A percentile compares a stretch with the other conserved stretches of the same genome.
These are phyloP conservation scores for Esox niger DNA, from an alignment of 2,113 vertebrate genomes.

Conservation along the genomic window DNA sequence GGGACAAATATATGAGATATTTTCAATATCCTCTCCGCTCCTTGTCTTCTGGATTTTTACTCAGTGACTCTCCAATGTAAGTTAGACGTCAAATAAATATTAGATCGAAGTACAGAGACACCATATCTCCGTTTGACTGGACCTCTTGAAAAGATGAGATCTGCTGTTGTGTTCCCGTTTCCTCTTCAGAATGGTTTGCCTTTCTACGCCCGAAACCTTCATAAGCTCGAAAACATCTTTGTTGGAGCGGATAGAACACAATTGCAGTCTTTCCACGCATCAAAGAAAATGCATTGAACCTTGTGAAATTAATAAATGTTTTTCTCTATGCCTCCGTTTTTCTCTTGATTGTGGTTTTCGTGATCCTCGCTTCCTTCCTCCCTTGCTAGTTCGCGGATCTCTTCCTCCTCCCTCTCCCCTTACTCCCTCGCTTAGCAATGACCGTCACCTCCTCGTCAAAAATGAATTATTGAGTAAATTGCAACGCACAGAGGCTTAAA, in stretches of 20 bases:
- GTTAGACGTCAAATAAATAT: constrained; percentile 52
- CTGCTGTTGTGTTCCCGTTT: constrained; percentile 43
- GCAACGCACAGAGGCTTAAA: constrained; percentile 19
- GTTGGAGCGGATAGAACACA: constrained; percentile 22
- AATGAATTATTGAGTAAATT: constrained; percentile 40
- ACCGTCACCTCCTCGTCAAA: constrained; percentile 38
- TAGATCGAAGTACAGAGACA: constrained; percentile 53
- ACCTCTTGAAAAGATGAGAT: constrained; percentile 53
- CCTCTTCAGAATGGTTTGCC: constrained; percentile 27
- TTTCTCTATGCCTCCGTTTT: constrained; percentile 39
- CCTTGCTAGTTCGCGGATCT: constrained; percentile 8
- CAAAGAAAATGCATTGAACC: constrained; percentile 46
- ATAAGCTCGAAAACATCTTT: constrained; percentile 36
- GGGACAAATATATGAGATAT: constrained; percentile 17
- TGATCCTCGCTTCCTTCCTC: constrained; percentile 66
- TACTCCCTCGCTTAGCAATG: constrained; percentile 30
- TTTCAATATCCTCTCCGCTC: constrained; percentile 36
- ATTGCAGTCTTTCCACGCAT: constrained; percentile 29
- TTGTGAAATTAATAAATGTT: constrained; percentile 22
- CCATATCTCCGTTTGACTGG: constrained; percentile 55
- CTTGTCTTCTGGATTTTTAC: constrained; percentile 41
- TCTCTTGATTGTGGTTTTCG: constrained; percentile 57
- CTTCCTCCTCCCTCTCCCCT: constrained; percentile 43
- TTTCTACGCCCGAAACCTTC: constrained; percentile 38
- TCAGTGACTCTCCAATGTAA: constrained; percentile 18